Base-by-base conservation (phyloP, 2,113 vertebrate species). In the Apodemus sylvaticus region DNA sequence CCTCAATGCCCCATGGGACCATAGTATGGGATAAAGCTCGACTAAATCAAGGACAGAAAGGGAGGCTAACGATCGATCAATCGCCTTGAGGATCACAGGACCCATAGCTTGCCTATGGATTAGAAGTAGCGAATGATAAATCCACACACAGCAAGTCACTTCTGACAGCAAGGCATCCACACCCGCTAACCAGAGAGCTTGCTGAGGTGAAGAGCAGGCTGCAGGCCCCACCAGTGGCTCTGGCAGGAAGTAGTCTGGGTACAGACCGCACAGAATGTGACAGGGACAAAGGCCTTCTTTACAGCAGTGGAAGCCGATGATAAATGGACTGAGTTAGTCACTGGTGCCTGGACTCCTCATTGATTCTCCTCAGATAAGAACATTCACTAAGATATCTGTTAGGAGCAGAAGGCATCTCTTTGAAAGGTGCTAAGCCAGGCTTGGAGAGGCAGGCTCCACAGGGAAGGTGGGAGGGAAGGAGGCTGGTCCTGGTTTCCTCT, bases 71-170 rank as follows among this genome's bases (percentile, higher is more conserved):
- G 9, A 64, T 64, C 0, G 66, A 68, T 68, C 31, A 64, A 48
- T 4, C 14, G 66, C 77, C 81, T 51, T 8, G 42, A 45, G 76
- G 62, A 29, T 3, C 0, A 31, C 1, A 4, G 58, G 51, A n/a
- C 0, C 31, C 1, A 8, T 42, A 58, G 89, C 42, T 2, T 0
- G 14, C 36, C 1, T 2, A 20, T 0, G 36, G 77, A 62, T 10
- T 64, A 14, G 20, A 82, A 73, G 39, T 0, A 71, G 88, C 51
- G 66, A 7, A 0, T 48, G 31, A 86, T 0, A 70, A 77, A 82
- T 9, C 62, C 22, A 39, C 13, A 34, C 22, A 39, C 13, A 34
- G 85, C 85, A 70, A n/a, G 45, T 51, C 64, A 70, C 39, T 64
- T 16, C 58, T 45, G 24, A 86, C 31, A 71, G 16, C 48, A 9